Percentiles rank a stretch among this genome's conserved stretches.
phyloP scores from a whole-genome alignment of 2,888 invertebrate species.

The Ectropis crepuscularia region DNA sequence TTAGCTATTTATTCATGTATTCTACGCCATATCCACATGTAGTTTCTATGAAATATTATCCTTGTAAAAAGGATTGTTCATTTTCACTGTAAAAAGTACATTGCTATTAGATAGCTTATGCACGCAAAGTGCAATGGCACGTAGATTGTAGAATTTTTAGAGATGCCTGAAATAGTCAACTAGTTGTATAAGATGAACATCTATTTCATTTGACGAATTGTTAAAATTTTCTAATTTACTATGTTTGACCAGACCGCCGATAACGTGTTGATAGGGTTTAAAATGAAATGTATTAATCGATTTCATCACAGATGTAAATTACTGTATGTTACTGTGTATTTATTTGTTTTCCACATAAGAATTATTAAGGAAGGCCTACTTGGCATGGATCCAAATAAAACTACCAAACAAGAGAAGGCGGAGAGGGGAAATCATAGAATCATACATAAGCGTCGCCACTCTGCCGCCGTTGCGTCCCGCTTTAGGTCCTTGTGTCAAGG shows the following conservation, averaged over 20 bases:
- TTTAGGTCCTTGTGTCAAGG: constrained; percentile 10
- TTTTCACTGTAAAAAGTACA: constrained; percentile 35
- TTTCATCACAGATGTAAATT: background rate
- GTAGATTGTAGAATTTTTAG: constrained; percentile 33
- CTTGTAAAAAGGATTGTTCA: constrained; percentile 14
- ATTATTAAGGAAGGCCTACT: background rate
- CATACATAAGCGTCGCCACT: constrained; percentile 2
- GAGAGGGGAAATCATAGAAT: constrained; percentile 3
- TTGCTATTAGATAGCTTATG: constrained; percentile 39
- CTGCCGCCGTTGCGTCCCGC: background rate
- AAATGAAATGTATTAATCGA: background rate
- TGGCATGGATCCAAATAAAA: constrained; percentile 6
- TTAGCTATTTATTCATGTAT: constrained; percentile 39
- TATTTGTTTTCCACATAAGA: constrained; percentile 5
- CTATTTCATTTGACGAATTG: background rate
- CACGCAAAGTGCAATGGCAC: constrained; percentile 33
- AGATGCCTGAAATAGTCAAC: constrained; percentile 38
- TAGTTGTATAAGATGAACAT: constrained; percentile 31
- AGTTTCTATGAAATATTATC: constrained; percentile 27
- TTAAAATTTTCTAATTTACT: background rate
- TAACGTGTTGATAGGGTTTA: background rate
- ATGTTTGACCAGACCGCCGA: constrained; percentile 1
- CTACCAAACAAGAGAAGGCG: background rate
- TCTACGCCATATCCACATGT: constrained; percentile 41
- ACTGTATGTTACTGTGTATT: background rate